Percentiles rank a stretch among this genome's conserved stretches.
These are phyloP conservation scores for Macrobrachium rosenbergii DNA, from an alignment of 1,140 invertebrate species.

Conservation along the genomic window DNA sequence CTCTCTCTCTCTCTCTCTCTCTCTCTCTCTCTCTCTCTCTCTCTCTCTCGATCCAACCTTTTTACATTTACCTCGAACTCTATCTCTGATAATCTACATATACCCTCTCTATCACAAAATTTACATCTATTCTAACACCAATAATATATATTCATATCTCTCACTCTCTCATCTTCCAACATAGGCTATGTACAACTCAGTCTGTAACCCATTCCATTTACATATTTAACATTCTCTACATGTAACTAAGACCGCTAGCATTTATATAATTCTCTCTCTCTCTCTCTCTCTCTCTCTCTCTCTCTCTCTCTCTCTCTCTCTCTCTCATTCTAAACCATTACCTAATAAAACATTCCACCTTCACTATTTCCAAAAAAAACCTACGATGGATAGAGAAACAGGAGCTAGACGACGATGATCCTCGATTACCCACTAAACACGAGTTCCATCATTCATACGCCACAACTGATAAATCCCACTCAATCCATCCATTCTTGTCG, in stretches of 20 bases:
- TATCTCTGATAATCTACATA: neutral
- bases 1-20: neutral
- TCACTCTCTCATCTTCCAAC: neutral
- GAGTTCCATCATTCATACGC: too few species aligned
- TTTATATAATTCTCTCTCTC: conserved; percentile 1
- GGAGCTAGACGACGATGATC: too few species aligned
- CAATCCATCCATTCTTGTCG: too few species aligned
- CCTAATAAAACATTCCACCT: too few species aligned
- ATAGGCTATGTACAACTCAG: too few species aligned
- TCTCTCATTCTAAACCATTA: neutral
- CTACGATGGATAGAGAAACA: too few species aligned
- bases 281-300: conserved; percentile 10
- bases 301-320: conserved; percentile 34
- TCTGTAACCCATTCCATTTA: neutral
- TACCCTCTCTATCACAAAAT: too few species aligned
- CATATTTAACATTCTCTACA: too few species aligned
- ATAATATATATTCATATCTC: neutral
- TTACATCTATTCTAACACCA: too few species aligned
- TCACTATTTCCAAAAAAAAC: too few species aligned
- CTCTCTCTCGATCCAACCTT: neutral
- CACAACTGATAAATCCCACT: too few species aligned
- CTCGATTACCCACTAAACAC: too few species aligned
- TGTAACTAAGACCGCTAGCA: neutral
- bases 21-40: neutral
- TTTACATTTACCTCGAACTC: neutral